A percentile compares a stretch with the other conserved stretches of the same genome.
Conservation (phyloP, 1,140 invertebrate genomes). For the Tachypleus tridentatus region DNA sequence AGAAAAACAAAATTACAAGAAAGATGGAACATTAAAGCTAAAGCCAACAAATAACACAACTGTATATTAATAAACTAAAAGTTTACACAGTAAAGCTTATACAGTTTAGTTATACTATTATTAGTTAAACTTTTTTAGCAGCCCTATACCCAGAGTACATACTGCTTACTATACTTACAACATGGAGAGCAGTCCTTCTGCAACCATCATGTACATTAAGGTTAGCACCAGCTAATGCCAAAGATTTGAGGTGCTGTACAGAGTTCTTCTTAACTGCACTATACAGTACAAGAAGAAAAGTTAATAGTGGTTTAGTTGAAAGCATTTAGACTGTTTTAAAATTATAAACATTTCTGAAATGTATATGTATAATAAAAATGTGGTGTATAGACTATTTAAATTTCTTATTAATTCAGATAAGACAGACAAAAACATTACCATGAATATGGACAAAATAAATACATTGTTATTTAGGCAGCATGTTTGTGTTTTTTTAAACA, state of each 20-base stretch:
- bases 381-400: too few species aligned
- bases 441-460: constrained; percentile 2
- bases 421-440: constrained; percentile 2
- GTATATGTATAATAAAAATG: too few species aligned
- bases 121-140: constrained; percentile 1
- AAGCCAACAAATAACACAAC: neutral
- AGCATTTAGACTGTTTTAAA: neutral
- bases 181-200: constrained; percentile 27
- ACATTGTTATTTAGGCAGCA: too few species aligned
- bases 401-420: too few species aligned
- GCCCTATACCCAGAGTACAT: constrained; percentile 1
- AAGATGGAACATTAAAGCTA: neutral
- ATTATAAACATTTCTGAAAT: too few species aligned
- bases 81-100: neutral
- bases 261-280: constrained; percentile 41
- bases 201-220: constrained; percentile 36
- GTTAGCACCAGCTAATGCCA: constrained; percentile 48
- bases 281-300: constrained; percentile 2
- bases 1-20: neutral
- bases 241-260: constrained; percentile 43
- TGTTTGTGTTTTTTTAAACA: too few species aligned
- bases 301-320: neutral
- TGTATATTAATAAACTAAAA: constrained; percentile 3
- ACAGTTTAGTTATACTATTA: neutral
- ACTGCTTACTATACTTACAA: constrained; percentile 27